Percentiles rank a stretch among this genome's conserved stretches.
Evolutionary conservation across 2,797 vertebrate genomes (phyloP).

Genomic region (Pangasius krempfi): DNA sequence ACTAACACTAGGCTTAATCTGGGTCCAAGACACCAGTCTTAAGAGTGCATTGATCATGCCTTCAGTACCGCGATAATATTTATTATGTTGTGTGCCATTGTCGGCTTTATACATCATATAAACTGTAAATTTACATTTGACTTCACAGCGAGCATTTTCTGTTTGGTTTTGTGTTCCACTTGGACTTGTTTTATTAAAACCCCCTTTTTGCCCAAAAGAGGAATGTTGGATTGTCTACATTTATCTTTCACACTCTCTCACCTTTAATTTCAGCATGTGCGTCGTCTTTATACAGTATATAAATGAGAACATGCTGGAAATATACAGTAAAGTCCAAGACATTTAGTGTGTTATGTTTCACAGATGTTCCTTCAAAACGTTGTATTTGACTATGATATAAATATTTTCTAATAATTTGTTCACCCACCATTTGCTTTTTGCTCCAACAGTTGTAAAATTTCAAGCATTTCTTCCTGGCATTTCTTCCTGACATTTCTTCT

Average conservation of each 20-base stretch:
- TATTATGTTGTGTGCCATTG: neutral
- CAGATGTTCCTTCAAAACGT: neutral
- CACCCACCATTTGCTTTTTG: neutral
- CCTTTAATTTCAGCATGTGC: neutral
- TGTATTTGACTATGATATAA: neutral
- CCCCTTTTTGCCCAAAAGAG: neutral
- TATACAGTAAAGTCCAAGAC: neutral
- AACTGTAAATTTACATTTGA: neutral
- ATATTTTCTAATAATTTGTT: neutral
- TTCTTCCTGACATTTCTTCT: neutral
- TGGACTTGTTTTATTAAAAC: constrained; percentile 30
- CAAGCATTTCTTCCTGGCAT: neutral
- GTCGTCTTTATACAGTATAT: neutral
- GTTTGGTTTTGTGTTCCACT: neutral
- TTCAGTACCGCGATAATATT: constrained; percentile 18
- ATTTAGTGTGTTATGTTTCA: neutral
- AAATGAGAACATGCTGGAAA: neutral
- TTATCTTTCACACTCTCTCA: neutral
- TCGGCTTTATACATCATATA: constrained; percentile 9
- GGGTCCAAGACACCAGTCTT: neutral
- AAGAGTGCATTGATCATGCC: neutral
- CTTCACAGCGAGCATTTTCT: neutral
- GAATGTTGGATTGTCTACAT: neutral
- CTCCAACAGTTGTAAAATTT: too few species aligned
- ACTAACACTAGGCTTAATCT: constrained; percentile 1